Conservation (phyloP, 2,888 invertebrate species). For the Chouioia cunea region DNA sequence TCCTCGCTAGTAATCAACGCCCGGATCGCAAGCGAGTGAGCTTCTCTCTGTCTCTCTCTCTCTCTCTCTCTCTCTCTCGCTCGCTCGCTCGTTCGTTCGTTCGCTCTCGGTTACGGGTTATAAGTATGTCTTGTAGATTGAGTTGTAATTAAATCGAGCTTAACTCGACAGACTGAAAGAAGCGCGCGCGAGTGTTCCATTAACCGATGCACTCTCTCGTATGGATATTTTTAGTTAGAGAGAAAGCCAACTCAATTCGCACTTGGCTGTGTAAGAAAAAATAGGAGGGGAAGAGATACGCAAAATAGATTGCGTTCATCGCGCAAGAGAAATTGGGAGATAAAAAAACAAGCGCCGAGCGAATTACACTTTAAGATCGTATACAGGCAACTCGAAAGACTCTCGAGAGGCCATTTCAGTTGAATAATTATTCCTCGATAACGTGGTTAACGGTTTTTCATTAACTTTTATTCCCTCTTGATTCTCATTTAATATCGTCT, state of each 20-base stretch:
- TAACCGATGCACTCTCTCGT: constrained; percentile 1
- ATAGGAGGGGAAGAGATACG: neutral
- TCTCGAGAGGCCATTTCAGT: constrained; percentile 13
- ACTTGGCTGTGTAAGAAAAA: constrained; percentile 3
- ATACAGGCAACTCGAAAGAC: neutral
- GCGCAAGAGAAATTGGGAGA: neutral
- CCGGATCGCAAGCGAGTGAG: constrained; percentile 33
- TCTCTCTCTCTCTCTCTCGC: constrained; percentile 17
- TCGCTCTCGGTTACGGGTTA: constrained; percentile 21
- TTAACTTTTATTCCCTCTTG: no score
- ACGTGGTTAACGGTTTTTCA: neutral
- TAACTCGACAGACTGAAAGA: constrained; percentile 36
- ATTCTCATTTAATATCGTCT: no score
- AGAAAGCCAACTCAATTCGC: neutral
- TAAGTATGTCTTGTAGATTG: constrained; percentile 47
- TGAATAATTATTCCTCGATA: neutral
- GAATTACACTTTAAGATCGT: constrained; percentile 1
- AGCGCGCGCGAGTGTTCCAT: constrained; percentile 23
- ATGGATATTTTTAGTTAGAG: neutral
- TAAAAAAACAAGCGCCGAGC: neutral
- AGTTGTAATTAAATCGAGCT: constrained; percentile 49
- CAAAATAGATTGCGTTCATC: no score
- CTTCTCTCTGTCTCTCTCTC: neutral
- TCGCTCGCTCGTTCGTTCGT: constrained; percentile 24
- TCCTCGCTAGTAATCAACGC: constrained; percentile 48